Evolutionary conservation across 2,797 vertebrate genomes (phyloP), one percentile per base, ranked within the genome.

Genomic region (Denticeps clupeoides): DNA sequence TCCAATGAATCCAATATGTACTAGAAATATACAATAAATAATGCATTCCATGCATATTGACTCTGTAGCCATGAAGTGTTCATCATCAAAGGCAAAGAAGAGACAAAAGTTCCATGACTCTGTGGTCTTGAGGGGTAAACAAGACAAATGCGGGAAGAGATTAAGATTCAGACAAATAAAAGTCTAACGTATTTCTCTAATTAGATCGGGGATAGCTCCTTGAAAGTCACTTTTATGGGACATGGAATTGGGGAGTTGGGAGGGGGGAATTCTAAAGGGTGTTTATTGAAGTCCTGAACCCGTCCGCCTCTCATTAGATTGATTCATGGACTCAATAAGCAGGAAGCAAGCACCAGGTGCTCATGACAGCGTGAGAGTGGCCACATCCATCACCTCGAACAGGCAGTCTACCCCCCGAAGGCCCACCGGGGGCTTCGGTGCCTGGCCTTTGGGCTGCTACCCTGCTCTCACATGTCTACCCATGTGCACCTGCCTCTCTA

Each of bases 241-340:
- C 59, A 58, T 62, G 56, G 68, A 53, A 69, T 64, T 70, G 46
- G 66, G 66, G 19, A 63, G 68, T 70, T 64, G 70, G 75, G 71
- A 65, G 59, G 58, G n/a, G 25, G 24, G 43, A 32, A 46, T 60
- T 55, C 43, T 49, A 68, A 57, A 50, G 71, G 73, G 73, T 75
- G 65, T 73, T 79, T 78, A 82, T 83, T 81, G 78, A 79, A 82
- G 83, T 79, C 71, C 62, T 81, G 78, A 85, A 80, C 76, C 77
- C 63, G 60, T 60, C 68, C 64, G 79, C 63, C 49, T 65, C 80
- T 85, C 78, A 80, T 88, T 87, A 87, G 77, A 70, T 78, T 88
- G 84, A 88, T 87, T 85, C 82, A 88, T 79, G 70, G 74, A 73
- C 73, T 66, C 78, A 73, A 79, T 85, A 82, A 82, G 74, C 78